These are phyloP conservation scores for Shargacucullia verbasci DNA, from an alignment of 2,888 invertebrate genomes.

Conservation along the genomic window DNA sequence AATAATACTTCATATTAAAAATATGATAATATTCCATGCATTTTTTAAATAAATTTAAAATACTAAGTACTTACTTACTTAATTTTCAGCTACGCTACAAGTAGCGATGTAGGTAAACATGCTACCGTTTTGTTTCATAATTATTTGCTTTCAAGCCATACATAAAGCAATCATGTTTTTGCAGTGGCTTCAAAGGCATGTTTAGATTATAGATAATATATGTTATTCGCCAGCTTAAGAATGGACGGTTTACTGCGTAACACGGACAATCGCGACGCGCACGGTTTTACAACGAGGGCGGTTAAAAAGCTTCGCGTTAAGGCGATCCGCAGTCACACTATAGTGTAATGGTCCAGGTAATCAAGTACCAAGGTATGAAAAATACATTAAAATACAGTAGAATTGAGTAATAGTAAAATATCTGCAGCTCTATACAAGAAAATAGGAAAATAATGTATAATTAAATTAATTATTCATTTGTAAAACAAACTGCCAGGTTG, in stretches of 20 bases:
- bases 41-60: too few species aligned
- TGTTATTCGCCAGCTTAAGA: constrained; percentile 78
- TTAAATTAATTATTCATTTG: too few species aligned
- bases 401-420: not conserved
- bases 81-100: not conserved
- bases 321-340: constrained; percentile 69
- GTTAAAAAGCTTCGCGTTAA: constrained; percentile 84
- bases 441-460: too few species aligned
- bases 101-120: not conserved
- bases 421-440: too few species aligned
- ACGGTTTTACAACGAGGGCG: constrained; percentile 85
- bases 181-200: constrained; percentile 61
- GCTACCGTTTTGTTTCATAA: constrained; percentile 41
- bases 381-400: not conserved
- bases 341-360: constrained; percentile 30
- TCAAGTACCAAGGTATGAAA: too few species aligned
- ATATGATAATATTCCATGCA: too few species aligned
- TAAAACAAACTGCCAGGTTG: too few species aligned
- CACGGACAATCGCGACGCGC: constrained; percentile 84
- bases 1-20: too few species aligned
- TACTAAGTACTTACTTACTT: too few species aligned
- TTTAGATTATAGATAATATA: constrained; percentile 78
- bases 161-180: constrained; percentile 38
- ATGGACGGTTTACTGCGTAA: constrained; percentile 85
- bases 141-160: constrained; percentile 47